Evolutionary conservation across 2,888 invertebrate genomes (phyloP), one percentile per base, ranked within the genome.

Genomic region (Spialia ferax): DNA sequence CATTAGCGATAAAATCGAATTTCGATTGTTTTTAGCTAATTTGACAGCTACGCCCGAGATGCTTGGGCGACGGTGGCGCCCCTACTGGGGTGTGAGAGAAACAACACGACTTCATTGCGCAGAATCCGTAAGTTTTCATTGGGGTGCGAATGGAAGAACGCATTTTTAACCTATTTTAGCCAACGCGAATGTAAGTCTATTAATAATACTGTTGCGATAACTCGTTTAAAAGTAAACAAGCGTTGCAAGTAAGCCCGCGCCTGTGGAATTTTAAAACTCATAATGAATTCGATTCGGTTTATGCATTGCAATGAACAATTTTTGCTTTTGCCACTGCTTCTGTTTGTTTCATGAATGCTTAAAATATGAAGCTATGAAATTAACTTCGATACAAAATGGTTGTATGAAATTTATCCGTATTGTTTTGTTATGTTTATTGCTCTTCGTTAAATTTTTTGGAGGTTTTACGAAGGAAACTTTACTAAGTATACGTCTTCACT

Each of bases 1-100:
- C 18, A 52, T 50, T 59, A 32, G 26, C 15, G n/a, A 11, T 59
- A 23, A 38, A 23, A 52, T 52, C 52, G 38, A 59, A 59, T 65
- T 65, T 52, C 38, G 26, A 59, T 65, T 65, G 65, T 65, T 65
- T 64, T 59, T 18, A 50, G 38, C 60, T 42, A 82, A 80, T 87
- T 91, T 93, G 92, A 91, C 92, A 93, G 85, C 79, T 89, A 86
- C 91, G 86, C 90, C 91, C 93, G 87, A 80, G 82, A 83, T 73
- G 79, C 85, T 79, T 83, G 77, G 75, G 85, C 87, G 89, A 87
- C 79, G 71, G 88, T 82, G 81, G 90, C 92, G 92, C 92, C 92
- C 72, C 88, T 86, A 87, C 86, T 88, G 86, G 85, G 77, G 80
- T 79, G 80, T 84, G 85, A 82, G 74, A 70, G 77, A 57, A 69